Evolutionary conservation across 2,797 vertebrate species (phyloP).

Genomic region (Platyrinchus mystaceus): DNA sequence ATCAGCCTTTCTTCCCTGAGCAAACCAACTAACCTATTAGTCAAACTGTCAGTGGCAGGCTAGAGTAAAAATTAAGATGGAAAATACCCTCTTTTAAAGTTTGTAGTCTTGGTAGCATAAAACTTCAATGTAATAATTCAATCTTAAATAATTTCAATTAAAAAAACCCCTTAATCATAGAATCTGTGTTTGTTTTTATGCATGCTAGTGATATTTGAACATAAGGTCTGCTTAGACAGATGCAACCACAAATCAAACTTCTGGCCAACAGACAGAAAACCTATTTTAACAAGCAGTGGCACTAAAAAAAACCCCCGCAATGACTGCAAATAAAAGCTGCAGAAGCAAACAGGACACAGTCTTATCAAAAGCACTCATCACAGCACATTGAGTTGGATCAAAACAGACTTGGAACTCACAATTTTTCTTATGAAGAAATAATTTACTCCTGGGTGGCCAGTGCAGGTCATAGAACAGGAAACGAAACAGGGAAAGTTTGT

Average conservation of each 20-base stretch:
- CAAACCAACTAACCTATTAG: neutral
- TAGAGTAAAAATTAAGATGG: neutral
- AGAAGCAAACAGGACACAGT: neutral
- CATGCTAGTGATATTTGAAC: neutral
- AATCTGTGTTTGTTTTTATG: neutral
- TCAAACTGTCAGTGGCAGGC: neutral
- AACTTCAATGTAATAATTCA: neutral
- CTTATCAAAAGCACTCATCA: neutral
- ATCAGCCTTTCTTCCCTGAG: neutral
- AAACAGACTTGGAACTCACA: neutral
- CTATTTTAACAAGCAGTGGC: neutral
- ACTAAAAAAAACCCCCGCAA: neutral
- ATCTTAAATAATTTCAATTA: neutral
- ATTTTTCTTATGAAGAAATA: neutral
- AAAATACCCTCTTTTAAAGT: neutral
- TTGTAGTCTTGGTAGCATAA: neutral
- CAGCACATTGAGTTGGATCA: neutral
- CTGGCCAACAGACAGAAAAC: neutral
- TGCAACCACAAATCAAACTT: neutral
- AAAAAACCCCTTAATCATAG: rapidly evolving
- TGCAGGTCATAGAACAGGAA: neutral
- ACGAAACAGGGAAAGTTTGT: neutral
- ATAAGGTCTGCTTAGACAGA: neutral
- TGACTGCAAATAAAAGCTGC: neutral
- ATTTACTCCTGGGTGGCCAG: neutral